A percentile compares a stretch with the other conserved stretches of the same genome.
Conservation (phyloP, 2,888 invertebrate genomes). For the Diogma glabrata region DNA sequence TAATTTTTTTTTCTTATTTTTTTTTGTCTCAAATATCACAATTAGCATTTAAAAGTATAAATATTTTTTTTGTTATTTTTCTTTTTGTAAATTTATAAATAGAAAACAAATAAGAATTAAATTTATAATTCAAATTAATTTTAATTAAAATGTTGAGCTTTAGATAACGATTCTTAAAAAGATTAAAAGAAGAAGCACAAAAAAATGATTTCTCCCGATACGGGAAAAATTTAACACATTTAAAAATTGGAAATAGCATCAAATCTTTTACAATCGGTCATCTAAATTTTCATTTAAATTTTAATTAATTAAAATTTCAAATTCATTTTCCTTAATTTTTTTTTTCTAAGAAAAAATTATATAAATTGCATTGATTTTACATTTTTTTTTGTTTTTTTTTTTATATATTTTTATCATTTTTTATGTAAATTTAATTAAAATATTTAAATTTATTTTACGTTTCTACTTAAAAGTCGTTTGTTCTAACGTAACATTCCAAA, state of each 20-base stretch:
- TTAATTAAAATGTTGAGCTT: constrained; percentile 2
- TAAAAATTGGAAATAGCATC: constrained; percentile 1
- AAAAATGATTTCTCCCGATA: background rate
- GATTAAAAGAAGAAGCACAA: constrained; percentile 1
- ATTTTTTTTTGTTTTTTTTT: constrained; percentile 5
- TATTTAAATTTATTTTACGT: background rate
- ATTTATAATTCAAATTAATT: constrained; percentile 4
- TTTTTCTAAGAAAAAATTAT: background rate
- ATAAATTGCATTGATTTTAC: constrained; percentile 6
- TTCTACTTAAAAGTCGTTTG: no score
- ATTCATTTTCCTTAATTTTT: no score
- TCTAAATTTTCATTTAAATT: constrained; percentile 2
- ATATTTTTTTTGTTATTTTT: no score
- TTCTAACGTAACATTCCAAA: no score
- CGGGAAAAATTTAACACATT: constrained; percentile 5
- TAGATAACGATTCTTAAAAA: constrained; percentile 3
- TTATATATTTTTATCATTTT: constrained; percentile 1
- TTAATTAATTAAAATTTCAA: constrained; percentile 3
- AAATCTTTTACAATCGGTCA: background rate
- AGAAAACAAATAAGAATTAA: background rate
- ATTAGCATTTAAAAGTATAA: background rate
- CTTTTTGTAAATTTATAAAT: background rate
- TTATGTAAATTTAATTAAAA: constrained; percentile 6
- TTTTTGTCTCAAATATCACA: background rate
- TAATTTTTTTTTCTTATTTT: constrained; percentile 1